Conservation (phyloP, 1,140 invertebrate genomes). For the Plutomurus gul region DNA sequence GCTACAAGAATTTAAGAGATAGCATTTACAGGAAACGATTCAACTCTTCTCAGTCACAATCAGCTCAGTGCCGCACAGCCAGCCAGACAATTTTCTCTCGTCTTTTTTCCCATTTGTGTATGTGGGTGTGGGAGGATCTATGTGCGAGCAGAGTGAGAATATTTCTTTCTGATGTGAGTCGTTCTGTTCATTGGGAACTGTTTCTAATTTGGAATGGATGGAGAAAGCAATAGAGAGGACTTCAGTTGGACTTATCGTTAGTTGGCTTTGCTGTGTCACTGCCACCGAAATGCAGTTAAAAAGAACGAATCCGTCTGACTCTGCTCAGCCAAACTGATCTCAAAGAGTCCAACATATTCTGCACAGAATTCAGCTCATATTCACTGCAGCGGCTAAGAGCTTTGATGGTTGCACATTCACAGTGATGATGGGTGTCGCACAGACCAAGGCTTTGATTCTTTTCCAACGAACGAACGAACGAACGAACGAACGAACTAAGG, state of each 20-base stretch:
- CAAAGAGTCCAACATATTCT: too few species aligned
- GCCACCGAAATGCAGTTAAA: background rate
- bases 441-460: conserved; percentile 4
- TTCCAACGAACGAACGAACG: too few species aligned
- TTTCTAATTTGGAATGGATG: conserved; percentile 17
- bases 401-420: conserved; percentile 17
- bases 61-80: conserved; percentile 15
- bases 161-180: background rate
- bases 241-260: conserved; percentile 24
- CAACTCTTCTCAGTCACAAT: background rate
- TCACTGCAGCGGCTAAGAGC: conserved; percentile 17
- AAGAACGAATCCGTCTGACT: background rate
- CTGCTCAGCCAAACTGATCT: too few species aligned
- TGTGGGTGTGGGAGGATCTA: too few species aligned
- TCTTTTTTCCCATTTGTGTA: too few species aligned
- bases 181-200: conserved; percentile 3
- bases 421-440: conserved; percentile 43
- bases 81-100: conserved; percentile 23
- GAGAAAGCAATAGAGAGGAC: conserved; percentile 22
- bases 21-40: conserved; percentile 12
- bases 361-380: background rate
- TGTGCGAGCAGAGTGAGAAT: background rate
- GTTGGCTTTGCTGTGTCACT: background rate
- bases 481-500: too few species aligned
- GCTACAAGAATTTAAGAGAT: conserved; percentile 40